Conservation (phyloP, 2,888 invertebrate species). For the Coelogynopora nodosa region DNA sequence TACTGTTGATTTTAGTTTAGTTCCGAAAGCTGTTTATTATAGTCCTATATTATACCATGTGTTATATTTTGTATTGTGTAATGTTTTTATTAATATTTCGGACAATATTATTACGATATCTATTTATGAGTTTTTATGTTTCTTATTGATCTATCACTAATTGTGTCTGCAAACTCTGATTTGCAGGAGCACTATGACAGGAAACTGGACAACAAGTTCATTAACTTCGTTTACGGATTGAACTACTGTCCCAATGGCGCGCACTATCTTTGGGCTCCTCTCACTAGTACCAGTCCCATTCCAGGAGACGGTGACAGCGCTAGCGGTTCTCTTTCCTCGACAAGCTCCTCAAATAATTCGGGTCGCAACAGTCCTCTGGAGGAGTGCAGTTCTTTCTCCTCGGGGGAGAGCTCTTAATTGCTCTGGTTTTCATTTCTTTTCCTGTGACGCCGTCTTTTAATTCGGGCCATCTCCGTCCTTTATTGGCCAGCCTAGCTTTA, state of each 20-base stretch:
- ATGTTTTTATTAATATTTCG: no score
- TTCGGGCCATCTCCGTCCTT: background rate
- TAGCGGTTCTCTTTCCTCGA: background rate
- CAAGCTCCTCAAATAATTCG: background rate
- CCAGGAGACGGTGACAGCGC: slow-evolving; percentile 30
- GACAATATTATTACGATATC: background rate
- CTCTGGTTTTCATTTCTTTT: background rate
- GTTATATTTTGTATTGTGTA: no score
- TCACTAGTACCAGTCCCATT: background rate
- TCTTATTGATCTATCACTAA: no score
- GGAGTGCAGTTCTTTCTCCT: background rate
- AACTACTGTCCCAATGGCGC: slow-evolving; percentile 38
- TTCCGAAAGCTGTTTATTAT: no score
- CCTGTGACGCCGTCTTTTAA: background rate
- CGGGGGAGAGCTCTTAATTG: background rate
- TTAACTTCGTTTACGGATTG: slow-evolving; percentile 30
- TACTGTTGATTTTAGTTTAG: no score
- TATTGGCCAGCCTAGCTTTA: background rate
- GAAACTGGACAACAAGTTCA: slow-evolving; percentile 16
- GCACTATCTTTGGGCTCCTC: slow-evolving; percentile 23
- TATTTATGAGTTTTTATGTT: no score
- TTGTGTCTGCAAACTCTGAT: no score
- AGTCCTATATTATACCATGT: no score
- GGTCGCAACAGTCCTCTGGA: background rate
- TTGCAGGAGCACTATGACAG: slow-evolving; percentile 17